Evolutionary conservation across 2,113 vertebrate genomes (phyloP), one percentile per base, ranked within the genome.

Genomic region (Megalops atlanticus): DNA sequence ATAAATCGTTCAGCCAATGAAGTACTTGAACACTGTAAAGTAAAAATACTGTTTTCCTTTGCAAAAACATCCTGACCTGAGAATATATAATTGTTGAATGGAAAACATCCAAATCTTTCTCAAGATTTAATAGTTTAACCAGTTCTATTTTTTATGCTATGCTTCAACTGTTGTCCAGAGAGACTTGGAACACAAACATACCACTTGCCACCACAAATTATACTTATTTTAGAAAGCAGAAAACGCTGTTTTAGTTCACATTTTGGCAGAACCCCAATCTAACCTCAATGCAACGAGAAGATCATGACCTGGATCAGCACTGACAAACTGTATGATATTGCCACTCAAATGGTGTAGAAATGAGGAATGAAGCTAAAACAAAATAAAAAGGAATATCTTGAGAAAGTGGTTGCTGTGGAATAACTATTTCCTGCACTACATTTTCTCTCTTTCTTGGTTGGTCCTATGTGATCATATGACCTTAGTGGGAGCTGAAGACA

Each of bases 11-110:
- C 24, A 81, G 83, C 86, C 91, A 90, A 92, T 92, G 84, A 92
- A 91, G 91, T 90, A 84, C 85, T 89, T 88, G 77, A 86, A 86
- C 81, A 83, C 73, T 76, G 80, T 90, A 89, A 89, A 81, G 80
- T 83, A 85, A 85, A 87, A 89, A 89, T 89, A 71, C 82, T 92
- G 82, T 93, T 93, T 92, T 83, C 83, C 77, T 92, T 92, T 90
- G 89, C 86, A 77, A 47, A 85, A 80, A 27, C 27, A 27, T 47
- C 38, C 43, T 88, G 86, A 90, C 87, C 85, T 88, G 31, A 2
- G 83, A 84, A 87, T 85, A 83, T 85, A 88, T 72, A 77, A 86
- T 87, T 79, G 72, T 84, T 88, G 87, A 81, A 87, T 91, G 89
- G 86, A 90, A 90, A 87, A 80, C 47, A 88, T 89, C 58, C 40